Evolutionary conservation across 2,888 invertebrate genomes (phyloP), one percentile per base, ranked within the genome.

Genomic region (Horisme vitalbata): DNA sequence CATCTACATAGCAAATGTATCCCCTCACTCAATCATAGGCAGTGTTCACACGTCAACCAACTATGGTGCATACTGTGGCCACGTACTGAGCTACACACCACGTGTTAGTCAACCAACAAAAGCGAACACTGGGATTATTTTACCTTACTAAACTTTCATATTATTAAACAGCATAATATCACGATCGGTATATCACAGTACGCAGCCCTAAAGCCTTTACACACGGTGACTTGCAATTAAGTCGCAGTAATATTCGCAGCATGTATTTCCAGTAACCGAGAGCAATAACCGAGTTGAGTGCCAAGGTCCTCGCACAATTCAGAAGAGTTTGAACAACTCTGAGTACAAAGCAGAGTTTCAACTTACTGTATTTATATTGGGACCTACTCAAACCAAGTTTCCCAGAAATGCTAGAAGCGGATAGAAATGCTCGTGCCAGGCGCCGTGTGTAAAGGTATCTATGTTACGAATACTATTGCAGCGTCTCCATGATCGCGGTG

Each of bases 401-500:
- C n/a, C n/a, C n/a, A n/a, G n/a, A n/a, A n/a, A n/a, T n/a, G n/a
- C n/a, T n/a, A n/a, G n/a, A n/a, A n/a, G n/a, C n/a, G n/a, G n/a
- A n/a, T n/a, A n/a, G n/a, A n/a, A n/a, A n/a, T n/a, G n/a, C n/a
- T n/a, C n/a, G n/a, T n/a, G n/a, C n/a, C n/a, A 24, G 18, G 31
- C 15, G 24, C 39, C 32, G 41, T 20, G 14, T 21, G 26, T 32
- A 37, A 44, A 26, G 41, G 34, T 28, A 8, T 23, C 24, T 41
- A 41, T 31, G n/a, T 44, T 44, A 39, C 32, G 31, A 43, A 41
- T 41, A 37, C 47, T 55, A 55, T 37, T 43, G 48, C 14, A 32
- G 41, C 5, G 45, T 36, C 18, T 47, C 54, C 9, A 35, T 31
- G 5, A 47, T 39, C 1, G 50, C 47, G 10, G 47, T 21, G 33